Evolutionary conservation across 2,888 invertebrate genomes (phyloP), one percentile per base, ranked within the genome.

Genomic region (Plebejus melissa): DNA sequence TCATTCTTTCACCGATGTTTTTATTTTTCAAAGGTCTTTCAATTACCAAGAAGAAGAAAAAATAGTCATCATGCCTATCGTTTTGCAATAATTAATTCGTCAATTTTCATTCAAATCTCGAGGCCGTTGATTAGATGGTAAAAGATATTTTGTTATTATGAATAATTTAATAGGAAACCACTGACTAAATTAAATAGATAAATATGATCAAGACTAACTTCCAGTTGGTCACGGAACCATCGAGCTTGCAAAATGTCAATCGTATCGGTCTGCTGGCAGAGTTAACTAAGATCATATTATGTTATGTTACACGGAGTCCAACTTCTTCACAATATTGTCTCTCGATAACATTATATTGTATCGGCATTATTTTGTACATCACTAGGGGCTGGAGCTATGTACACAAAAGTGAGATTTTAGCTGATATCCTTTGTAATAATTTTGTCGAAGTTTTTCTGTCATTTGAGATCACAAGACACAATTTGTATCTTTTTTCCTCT

Each of bases 111-210:
- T 65, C 28, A 32, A 28, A 11, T 65, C 60, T 60, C 5, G 16
- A 65, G 65, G 65, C 65, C 65, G 16, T 65, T 65, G 65, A 65
- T 65, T 58, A 58, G 57, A n/a, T 57, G n/a, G 6, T 57, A 57
- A 57, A 54, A 54, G 54, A 22, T 58, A 0, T 58, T 22, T 22
- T 58, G 9, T 7, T 22, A 22, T 9, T 22, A 22, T 9, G 7
- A 22, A n/a, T 22, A 22, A 22, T 57, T 57, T n/a, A 6, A 57
- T n/a, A 46, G 9, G 9, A 11, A 41, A 46, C 46, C 46, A 46
- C 46, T 46, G 9, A 46, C 46, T 16, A 16, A 54, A 54, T 5
- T 1, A 5, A 32, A 32, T 2, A 32, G 32, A 32, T 32, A 32
- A 32, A 32, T 2, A 32, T 32, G 1, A 32, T 32, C 32, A 32